Percentiles rank a stretch among this genome's conserved stretches.
These are phyloP conservation scores for Onychomys arenicola DNA, from an alignment of 2,797 vertebrate genomes.

Conservation along the genomic window DNA sequence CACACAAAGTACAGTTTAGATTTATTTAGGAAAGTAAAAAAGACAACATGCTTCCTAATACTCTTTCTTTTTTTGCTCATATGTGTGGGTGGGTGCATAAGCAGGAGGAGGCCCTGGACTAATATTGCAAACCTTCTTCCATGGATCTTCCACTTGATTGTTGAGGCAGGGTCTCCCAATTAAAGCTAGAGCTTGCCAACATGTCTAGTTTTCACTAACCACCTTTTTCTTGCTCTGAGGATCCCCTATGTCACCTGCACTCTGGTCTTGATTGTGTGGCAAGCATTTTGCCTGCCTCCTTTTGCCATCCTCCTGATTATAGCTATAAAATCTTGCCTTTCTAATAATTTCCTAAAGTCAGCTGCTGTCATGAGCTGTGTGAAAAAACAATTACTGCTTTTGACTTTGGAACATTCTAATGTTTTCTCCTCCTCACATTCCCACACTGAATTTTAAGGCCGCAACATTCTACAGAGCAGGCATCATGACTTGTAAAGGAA, in stretches of 20 bases:
- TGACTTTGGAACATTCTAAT: background rate
- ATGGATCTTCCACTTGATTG: background rate
- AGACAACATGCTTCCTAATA: background rate
- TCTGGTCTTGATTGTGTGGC: background rate
- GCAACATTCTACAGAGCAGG: background rate
- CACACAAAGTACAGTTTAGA: conserved; percentile 24
- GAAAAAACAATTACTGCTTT: background rate
- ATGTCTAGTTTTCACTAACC: background rate
- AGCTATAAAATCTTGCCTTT: background rate
- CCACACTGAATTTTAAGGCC: background rate
- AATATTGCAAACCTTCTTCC: background rate
- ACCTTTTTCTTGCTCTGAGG: background rate
- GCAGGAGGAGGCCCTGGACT: too few relatives aligned
- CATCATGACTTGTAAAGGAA: background rate
- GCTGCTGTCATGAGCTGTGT: background rate
- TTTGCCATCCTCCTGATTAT: background rate
- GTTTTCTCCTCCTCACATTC: background rate
- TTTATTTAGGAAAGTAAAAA: conserved; percentile 47
- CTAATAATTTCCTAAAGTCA: conserved; percentile 6
- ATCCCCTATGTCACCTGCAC: background rate
- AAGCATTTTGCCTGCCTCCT: background rate
- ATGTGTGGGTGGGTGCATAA: background rate
- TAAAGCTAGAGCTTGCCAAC: background rate
- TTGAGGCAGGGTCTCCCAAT: background rate
- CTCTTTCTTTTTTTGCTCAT: background rate